Conservation (phyloP, 2,888 invertebrate species). For the Pemphredon lugubris region DNA sequence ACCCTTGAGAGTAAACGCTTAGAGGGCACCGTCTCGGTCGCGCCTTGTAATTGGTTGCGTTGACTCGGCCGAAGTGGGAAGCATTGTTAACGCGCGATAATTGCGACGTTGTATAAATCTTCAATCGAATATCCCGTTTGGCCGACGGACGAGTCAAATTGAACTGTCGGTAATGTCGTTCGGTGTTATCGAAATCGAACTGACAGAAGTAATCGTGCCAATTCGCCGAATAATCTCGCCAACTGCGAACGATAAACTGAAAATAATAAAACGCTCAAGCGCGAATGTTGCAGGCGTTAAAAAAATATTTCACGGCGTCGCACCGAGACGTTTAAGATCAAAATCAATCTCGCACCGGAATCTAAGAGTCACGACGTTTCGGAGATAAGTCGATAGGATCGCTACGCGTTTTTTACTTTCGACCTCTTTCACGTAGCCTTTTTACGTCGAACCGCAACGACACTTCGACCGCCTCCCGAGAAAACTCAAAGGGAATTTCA, state of each 20-base stretch:
- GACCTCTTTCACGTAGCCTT: slow-evolving; percentile 26
- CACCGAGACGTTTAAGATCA: slow-evolving; percentile 20
- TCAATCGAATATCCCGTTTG: slow-evolving; percentile 1
- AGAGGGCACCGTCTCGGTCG: slow-evolving; percentile 36
- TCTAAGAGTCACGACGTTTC: slow-evolving; percentile 19
- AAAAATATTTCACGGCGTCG: too few relatives aligned
- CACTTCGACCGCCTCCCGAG: slow-evolving; percentile 7
- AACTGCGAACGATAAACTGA: too few relatives aligned
- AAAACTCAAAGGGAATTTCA: slow-evolving; percentile 53
- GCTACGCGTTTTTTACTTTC: slow-evolving; percentile 37
- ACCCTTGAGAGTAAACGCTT: slow-evolving; percentile 48
- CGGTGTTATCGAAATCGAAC: too few relatives aligned
- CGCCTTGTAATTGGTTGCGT: slow-evolving; percentile 42
- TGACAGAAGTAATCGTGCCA: too few relatives aligned
- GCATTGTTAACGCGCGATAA: slow-evolving; percentile 4
- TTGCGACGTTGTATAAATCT: background rate
- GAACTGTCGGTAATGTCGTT: too few relatives aligned
- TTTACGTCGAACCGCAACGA: slow-evolving; percentile 42
- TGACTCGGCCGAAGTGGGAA: background rate
- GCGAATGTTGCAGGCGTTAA: too few relatives aligned
- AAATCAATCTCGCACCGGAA: slow-evolving; percentile 36
- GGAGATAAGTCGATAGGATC: background rate
- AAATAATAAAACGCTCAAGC: too few relatives aligned
- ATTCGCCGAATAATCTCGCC: too few relatives aligned
- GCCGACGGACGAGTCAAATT: too few relatives aligned